Evolutionary conservation across 2,888 invertebrate species (phyloP), one percentile per base, ranked within the genome.

Genomic region (Cantharis rufa): DNA sequence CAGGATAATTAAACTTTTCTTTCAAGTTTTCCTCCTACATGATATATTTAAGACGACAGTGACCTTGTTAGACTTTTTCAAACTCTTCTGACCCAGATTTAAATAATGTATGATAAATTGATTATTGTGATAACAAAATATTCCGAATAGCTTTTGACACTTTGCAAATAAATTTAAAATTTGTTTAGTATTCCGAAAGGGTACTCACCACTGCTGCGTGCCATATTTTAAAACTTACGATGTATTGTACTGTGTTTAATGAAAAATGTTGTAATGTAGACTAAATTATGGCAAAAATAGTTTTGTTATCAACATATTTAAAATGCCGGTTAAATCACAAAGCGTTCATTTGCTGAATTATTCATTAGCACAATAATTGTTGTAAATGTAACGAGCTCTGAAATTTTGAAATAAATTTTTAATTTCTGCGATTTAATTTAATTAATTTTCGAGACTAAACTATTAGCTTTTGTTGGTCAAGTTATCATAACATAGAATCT

Each of bases 51-150:
- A 48, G 48, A n/a, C 48, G 48, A n/a, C 48, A 48, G n/a, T 48
- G 48, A 48, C 48, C 21, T 64, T 16, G 64, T 66, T 32, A 61
- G n/a, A 21, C 61, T 24, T 15, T 61, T 68, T 62, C 28, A 32
- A 18, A 32, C 21, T 28, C 21, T 13, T 72, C 21, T 73, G 73
- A 73, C 73, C 73, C 18, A 64, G 15, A 62, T 73, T 73, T 69
- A 15, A n/a, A 27, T 62, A 69, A 69, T 69, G 61, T 62, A 73
- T 68, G 73, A 28, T 66, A 13, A 66, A 21, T 24, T 48, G n/a
- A 48, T 48, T 48, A 48, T 48, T 48, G 9, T 2, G 48, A n/a
- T 48, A 7, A n/a, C n/a, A 48, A n/a, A 48, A n/a, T 9, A 48
- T 48, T 48, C n/a, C 7, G 48, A 48, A 7, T 48, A n/a, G n/a